Percentiles rank a stretch among this genome's conserved stretches.
Conservation (phyloP, 2,888 invertebrate species). For the Bugulina stolonifera region DNA sequence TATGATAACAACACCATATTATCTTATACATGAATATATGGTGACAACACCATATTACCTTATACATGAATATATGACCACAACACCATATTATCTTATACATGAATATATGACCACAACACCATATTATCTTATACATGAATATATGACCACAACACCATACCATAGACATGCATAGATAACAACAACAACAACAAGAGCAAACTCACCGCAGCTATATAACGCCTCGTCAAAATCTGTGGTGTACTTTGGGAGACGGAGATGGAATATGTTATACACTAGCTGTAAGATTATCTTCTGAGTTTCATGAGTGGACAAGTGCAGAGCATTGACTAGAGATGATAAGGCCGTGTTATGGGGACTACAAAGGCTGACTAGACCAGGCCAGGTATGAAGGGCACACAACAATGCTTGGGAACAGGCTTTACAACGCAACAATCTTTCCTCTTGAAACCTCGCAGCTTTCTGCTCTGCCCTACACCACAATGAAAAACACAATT, state of each 20-base stretch:
- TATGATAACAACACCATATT: no score
- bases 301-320: conserved; percentile 34
- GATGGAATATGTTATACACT: conserved; percentile 78
- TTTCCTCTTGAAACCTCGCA: not conserved
- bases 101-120: no score
- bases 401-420: conserved; percentile 1
- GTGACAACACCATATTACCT: no score
- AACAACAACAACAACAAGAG: not conserved
- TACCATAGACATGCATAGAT: not conserved
- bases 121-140: no score
- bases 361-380: not conserved
- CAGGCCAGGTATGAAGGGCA: conserved; percentile 15
- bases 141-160: no score
- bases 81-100: no score
- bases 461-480: not conserved
- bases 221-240: conserved; percentile 84
- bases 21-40: no score
- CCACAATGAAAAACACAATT: no score
- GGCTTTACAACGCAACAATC: conserved; percentile 10
- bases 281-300: conserved; percentile 87
- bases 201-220: conserved; percentile 62
- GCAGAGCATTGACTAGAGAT: conserved; percentile 21
- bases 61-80: no score
- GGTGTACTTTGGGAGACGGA: conserved; percentile 83
- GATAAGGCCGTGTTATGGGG: conserved; percentile 23